Percentiles rank a stretch among this genome's conserved stretches.
Conservation (phyloP, 1,140 invertebrate genomes). For the Ceratitis capitata region DNA sequence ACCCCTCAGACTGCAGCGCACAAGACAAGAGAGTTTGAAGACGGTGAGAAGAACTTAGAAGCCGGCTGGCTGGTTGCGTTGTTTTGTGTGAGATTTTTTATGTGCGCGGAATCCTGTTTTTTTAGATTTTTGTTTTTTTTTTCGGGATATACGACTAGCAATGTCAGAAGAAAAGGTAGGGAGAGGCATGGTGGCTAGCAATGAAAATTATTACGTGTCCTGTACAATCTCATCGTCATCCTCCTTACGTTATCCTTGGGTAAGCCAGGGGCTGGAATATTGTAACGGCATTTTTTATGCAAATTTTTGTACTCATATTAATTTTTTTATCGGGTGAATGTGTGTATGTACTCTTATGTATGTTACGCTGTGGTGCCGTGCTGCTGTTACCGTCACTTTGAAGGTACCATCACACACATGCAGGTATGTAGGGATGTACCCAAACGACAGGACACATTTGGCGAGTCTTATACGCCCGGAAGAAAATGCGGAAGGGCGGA, state of each 20-base stretch:
- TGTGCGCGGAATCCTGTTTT: slow-evolving; percentile 29
- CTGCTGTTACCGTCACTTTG: not conserved
- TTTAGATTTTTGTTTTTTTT: too few relatives aligned
- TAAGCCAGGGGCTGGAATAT: not conserved
- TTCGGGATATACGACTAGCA: slow-evolving; percentile 12
- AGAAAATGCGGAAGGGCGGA: slow-evolving; percentile 26
- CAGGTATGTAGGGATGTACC: not conserved
- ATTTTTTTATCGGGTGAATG: slow-evolving; percentile 40
- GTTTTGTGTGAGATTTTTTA: slow-evolving; percentile 32
- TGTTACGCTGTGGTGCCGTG: slow-evolving; percentile 44
- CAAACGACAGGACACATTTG: not conserved
- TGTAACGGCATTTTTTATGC: slow-evolving; percentile 49
- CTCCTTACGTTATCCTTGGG: slow-evolving; percentile 25
- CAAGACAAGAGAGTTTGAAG: not conserved
- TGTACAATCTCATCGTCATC: slow-evolving; percentile 40
- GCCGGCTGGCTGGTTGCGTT: slow-evolving; percentile 2
- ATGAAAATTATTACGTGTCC: slow-evolving; percentile 41
- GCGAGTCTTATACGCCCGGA: not conserved
- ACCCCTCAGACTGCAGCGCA: slow-evolving; percentile 38
- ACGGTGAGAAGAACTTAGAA: slow-evolving; percentile 19
- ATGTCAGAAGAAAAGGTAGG: not conserved
- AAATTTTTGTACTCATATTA: slow-evolving; percentile 43
- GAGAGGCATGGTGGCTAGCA: not conserved
- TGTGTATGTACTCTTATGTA: too few relatives aligned
- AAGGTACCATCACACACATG: not conserved